These are phyloP conservation scores for Gymnodraco acuticeps DNA, from an alignment of 2,797 vertebrate species.

Conservation along the genomic window DNA sequence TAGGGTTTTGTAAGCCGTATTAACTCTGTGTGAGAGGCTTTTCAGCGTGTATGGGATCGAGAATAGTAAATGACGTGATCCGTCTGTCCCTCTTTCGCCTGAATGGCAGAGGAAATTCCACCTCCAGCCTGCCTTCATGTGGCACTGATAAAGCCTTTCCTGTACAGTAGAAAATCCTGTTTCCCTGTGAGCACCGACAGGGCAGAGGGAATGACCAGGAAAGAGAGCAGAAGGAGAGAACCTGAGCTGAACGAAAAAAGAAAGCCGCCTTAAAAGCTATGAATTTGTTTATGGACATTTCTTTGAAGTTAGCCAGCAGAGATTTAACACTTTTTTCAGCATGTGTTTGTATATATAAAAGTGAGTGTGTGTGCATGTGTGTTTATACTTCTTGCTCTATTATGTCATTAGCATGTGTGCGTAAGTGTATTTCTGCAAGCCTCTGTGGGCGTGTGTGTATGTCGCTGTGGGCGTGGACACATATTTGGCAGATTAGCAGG, in stretches of 20 bases:
- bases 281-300: conserved; percentile 66
- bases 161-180: conserved; percentile 98
- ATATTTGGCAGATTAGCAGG: conserved; percentile 83
- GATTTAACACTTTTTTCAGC: conserved; percentile 63
- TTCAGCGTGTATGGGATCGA: conserved; percentile 30
- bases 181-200: conserved; percentile 90
- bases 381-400: conserved; percentile 73
- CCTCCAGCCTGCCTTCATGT: conserved; percentile 95
- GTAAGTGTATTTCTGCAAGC: conserved; percentile 59
- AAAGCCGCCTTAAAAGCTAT: conserved; percentile 52
- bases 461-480: conserved; percentile 66
- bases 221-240: conserved; percentile 77
- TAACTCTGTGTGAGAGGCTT: conserved; percentile 33
- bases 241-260: conserved; percentile 39
- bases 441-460: conserved; percentile 62
- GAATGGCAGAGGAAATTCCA: conserved; percentile 98
- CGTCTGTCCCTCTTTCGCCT: conserved; percentile 82
- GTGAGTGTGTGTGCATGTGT: conserved; percentile 62
- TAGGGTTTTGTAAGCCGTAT: conserved; percentile 31
- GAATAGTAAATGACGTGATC: conserved; percentile 84
- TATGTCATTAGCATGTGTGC: conserved; percentile 77
- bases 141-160: conserved; percentile 99
- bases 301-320: conserved; percentile 62
- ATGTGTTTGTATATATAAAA: conserved; percentile 64
- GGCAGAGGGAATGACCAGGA: conserved; percentile 91